Conservation (phyloP, 2,888 invertebrate genomes). For the Polydrusus cervinus region DNA sequence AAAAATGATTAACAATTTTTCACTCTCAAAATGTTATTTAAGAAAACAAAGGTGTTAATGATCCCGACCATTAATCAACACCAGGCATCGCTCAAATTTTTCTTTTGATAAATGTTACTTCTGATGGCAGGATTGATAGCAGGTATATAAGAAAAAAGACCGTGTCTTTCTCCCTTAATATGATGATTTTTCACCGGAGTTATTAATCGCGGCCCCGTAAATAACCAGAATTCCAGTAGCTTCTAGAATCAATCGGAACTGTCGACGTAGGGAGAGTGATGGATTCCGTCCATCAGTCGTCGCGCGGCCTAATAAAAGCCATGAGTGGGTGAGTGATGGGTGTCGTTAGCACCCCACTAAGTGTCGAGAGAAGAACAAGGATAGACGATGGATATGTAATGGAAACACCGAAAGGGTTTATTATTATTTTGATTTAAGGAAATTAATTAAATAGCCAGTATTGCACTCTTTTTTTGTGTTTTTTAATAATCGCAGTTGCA, state of each 20-base stretch:
- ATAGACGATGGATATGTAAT: slow-evolving; percentile 15
- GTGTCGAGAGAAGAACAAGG: slow-evolving; percentile 39
- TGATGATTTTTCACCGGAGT: slow-evolving; percentile 55
- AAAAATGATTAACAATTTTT: slow-evolving; percentile 23
- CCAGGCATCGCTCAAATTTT: slow-evolving; percentile 45
- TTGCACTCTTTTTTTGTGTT: no score
- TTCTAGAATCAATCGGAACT: slow-evolving; percentile 57
- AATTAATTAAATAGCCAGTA: slow-evolving; percentile 7
- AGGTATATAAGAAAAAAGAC: slow-evolving; percentile 54
- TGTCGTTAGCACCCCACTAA: slow-evolving; percentile 54
- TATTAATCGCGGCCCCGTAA: slow-evolving; percentile 54
- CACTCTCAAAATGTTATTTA: slow-evolving; percentile 26
- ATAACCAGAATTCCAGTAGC: slow-evolving; percentile 57
- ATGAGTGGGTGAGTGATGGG: slow-evolving; percentile 53
- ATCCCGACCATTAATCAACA: slow-evolving; percentile 45
- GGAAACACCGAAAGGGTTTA: neutral
- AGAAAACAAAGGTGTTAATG: slow-evolving; percentile 50
- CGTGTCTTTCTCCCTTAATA: slow-evolving; percentile 53
- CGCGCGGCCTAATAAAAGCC: slow-evolving; percentile 54
- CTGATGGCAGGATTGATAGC: slow-evolving; percentile 50
- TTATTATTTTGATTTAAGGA: neutral
- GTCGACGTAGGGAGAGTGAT: slow-evolving; percentile 52
- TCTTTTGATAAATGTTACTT: slow-evolving; percentile 48
- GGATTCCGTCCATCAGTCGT: slow-evolving; percentile 55
- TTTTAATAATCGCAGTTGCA: no score